Evolutionary conservation across 2,888 invertebrate species (phyloP).

Genomic region (Germaria angustata): DNA sequence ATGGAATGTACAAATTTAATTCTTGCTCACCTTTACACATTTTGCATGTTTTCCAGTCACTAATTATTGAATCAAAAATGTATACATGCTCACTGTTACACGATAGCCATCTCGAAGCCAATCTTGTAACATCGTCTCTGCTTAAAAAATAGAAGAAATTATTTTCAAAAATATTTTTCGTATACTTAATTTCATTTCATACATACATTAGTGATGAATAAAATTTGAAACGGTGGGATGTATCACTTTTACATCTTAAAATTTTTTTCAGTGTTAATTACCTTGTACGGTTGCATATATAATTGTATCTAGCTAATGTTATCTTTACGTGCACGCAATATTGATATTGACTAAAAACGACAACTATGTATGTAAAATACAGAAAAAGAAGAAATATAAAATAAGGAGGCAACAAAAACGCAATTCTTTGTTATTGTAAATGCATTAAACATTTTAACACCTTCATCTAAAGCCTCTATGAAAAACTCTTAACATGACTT

Average conservation of each 20-base stretch:
- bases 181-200: no score
- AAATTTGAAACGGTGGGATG: no score
- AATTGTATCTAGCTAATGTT: conserved; percentile 56
- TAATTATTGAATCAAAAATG: no score
- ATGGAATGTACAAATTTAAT: no score
- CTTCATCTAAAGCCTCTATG: conserved; percentile 46
- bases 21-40: no score
- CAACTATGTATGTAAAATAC: background rate
- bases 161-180: no score
- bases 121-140: no score
- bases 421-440: conserved; percentile 55
- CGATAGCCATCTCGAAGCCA: no score
- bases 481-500: conserved; percentile 48
- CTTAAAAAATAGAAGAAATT: no score
- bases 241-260: background rate
- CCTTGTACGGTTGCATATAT: conserved; percentile 52
- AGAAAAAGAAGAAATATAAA: background rate
- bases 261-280: conserved; percentile 34
- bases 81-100: no score
- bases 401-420: conserved; percentile 37
- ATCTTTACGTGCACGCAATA: conserved; percentile 65
- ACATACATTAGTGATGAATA: no score
- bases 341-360: conserved; percentile 45
- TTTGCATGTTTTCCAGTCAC: no score
- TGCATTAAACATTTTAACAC: conserved; percentile 64